A percentile compares a stretch with the other conserved stretches of the same genome.
These are phyloP conservation scores for Sphecodes monilicornis DNA, from an alignment of 2,888 invertebrate genomes.

Conservation along the genomic window DNA sequence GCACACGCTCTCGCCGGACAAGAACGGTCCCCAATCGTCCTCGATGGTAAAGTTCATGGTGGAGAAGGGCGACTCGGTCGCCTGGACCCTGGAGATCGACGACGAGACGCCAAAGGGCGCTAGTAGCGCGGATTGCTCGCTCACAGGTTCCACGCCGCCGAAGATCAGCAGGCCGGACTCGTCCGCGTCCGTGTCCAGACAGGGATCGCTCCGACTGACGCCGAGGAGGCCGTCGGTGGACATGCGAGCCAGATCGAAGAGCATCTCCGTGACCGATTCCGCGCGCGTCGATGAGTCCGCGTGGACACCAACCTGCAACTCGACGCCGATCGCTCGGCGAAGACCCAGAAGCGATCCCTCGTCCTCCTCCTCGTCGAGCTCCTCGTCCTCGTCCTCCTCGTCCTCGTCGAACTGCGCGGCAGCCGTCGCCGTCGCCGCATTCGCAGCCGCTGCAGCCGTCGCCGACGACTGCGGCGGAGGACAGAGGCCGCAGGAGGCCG, in stretches of 20 bases:
- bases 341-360: constrained; percentile 78
- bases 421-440: constrained; percentile 76
- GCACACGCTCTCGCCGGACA: constrained; percentile 79
- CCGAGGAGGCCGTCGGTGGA: constrained; percentile 74
- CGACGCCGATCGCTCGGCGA: constrained; percentile 77
- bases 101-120: constrained; percentile 74
- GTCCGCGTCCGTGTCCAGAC: constrained; percentile 72
- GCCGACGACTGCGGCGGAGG: constrained; percentile 71
- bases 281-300: constrained; percentile 57
- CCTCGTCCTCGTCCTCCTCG: constrained; percentile 65
- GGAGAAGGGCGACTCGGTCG: constrained; percentile 94
- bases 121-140: constrained; percentile 63
- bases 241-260: constrained; percentile 79
- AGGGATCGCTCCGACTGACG: constrained; percentile 78
- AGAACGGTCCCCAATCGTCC: constrained; percentile 87
- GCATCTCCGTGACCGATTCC: constrained; percentile 78
- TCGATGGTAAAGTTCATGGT: constrained; percentile 94
- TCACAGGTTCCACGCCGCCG: constrained; percentile 51
- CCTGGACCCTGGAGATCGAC: constrained; percentile 93
- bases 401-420: constrained; percentile 74
- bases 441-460: constrained; percentile 82
- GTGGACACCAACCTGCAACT: constrained; percentile 79
- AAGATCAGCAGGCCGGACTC: constrained; percentile 53
- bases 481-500: constrained; percentile 88
- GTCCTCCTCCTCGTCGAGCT: constrained; percentile 69